A percentile compares a stretch with the other conserved stretches of the same genome.
These are phyloP conservation scores for Galagoides demidoff DNA, from an alignment of 2,797 vertebrate species.

Conservation along the genomic window DNA sequence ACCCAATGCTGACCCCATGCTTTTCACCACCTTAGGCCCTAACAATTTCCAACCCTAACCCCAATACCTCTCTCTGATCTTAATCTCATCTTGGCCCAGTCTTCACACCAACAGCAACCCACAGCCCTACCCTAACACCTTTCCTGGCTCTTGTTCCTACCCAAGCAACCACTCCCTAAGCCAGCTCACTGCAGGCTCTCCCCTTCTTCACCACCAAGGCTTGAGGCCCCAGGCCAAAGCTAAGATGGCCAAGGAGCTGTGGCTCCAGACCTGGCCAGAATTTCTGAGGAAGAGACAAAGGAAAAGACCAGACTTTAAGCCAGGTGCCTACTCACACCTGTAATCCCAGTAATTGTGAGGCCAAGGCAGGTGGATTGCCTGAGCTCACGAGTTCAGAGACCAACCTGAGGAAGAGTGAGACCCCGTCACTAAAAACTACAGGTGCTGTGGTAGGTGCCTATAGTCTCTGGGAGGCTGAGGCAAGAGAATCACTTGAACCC, in stretches of 20 bases:
- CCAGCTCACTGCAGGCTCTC: background rate
- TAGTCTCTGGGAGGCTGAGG: no score
- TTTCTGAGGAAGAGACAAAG: conserved; percentile 2
- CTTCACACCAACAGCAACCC: conserved; percentile 7
- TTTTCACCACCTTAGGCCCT: background rate
- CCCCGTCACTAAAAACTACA: no score
- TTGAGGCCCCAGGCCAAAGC: background rate
- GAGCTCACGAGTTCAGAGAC: no score
- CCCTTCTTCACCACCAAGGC: background rate
- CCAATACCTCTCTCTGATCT: conserved; percentile 16
- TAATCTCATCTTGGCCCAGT: background rate
- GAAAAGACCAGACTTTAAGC: background rate
- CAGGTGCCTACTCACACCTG: background rate
- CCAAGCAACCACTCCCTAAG: background rate
- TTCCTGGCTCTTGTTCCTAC: background rate
- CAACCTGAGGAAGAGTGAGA: no score
- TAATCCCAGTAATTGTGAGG: no score
- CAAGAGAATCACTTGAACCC: no score
- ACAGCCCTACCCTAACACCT: background rate
- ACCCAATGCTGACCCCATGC: background rate
- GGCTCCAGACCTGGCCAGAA: background rate
- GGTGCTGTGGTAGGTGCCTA: no score
- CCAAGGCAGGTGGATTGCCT: no score
- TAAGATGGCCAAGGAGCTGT: background rate
- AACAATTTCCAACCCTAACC: background rate